Evolutionary conservation across 2,113 vertebrate species (phyloP), one percentile per base, ranked within the genome.

Genomic region (Nannobrachium achirus): DNA sequence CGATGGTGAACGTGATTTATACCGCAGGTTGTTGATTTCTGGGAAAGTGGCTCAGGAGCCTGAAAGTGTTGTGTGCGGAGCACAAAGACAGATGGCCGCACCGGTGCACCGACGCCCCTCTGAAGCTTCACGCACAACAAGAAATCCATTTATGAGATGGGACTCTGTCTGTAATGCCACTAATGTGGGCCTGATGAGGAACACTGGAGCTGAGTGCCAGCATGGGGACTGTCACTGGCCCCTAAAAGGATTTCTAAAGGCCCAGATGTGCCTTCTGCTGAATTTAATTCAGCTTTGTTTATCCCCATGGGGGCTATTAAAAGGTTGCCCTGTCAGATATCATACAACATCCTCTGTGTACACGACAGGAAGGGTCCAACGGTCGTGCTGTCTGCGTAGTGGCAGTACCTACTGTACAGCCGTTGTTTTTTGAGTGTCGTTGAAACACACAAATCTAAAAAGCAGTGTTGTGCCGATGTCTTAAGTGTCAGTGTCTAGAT

Each of bases 131-230:
- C 78, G 71, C 49, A 84, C 80, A 79, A 82, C 65, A 58, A 75
- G 76, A 89, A 90, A 84, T 85, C 82, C 73, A 82, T 85, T 88
- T 85, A 83, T 62, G 75, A 80, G 79, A 81, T 67, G 66, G 81
- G 76, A 81, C 67, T 85, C 76, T 59, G 73, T 66, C 78, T 75
- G 57, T 77, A 79, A 73, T 75, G 77, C 71, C 70, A 73, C 81
- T 86, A 77, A 86, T 88, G 80, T 87, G 75, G 76, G 66, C 79
- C 63, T 83, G 81, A 88, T 86, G 80, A 77, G 72, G 69, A 87
- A 75, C 80, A 68, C 66, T 65, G 74, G 66, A 78, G 82, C 73
- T 5, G 48, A 50, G 67, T 57, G 66, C 56, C 79, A 78, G 73
- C 69, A 68, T 4, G 10, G 73, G 63, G 83, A 80, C 74, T 75